Percentiles rank a stretch among this genome's conserved stretches.
Evolutionary conservation across 2,797 vertebrate genomes (phyloP).

Genomic region (Leptodactylus fallax): DNA sequence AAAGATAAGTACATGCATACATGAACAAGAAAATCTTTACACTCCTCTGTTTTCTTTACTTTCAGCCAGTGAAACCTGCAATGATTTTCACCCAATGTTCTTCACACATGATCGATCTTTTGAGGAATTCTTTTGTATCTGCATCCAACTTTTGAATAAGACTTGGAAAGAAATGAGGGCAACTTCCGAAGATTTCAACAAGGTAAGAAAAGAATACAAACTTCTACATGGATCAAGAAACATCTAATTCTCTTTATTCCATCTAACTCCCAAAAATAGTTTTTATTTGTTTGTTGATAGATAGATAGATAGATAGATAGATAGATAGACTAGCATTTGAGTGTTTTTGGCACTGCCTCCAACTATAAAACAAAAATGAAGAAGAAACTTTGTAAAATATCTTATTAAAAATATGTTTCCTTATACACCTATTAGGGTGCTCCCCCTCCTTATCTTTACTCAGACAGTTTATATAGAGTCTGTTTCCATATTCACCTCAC

Average conservation of each 20-base stretch:
- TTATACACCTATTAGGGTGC: too few relatives aligned
- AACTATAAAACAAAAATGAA: too few relatives aligned
- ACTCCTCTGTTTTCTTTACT: constrained; percentile 50
- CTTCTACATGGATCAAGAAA: background rate
- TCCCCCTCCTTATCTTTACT: too few relatives aligned
- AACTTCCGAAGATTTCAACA: constrained; percentile 98
- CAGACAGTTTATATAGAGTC: too few relatives aligned
- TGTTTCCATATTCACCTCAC: too few relatives aligned
- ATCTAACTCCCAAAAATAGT: background rate
- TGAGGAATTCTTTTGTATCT: constrained; percentile 98
- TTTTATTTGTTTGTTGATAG: too few relatives aligned
- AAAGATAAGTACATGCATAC: background rate
- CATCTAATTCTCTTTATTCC: background rate
- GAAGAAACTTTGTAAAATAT: too few relatives aligned
- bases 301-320: too few relatives aligned
- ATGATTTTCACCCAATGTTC: constrained; percentile 99
- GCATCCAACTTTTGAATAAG: constrained; percentile 98
- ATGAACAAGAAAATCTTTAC: background rate
- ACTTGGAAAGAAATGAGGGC: constrained; percentile 99
- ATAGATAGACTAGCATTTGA: too few relatives aligned
- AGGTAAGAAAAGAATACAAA: constrained; percentile 77
- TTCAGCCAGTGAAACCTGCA: constrained; percentile 97
- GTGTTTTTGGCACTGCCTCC: too few relatives aligned
- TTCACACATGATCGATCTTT: constrained; percentile 96
- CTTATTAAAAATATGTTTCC: too few relatives aligned